Percentiles rank a stretch among this genome's conserved stretches.
These are phyloP conservation scores for Drosophila nebulosa DNA, from an alignment of 1,140 invertebrate genomes.

Conservation along the genomic window DNA sequence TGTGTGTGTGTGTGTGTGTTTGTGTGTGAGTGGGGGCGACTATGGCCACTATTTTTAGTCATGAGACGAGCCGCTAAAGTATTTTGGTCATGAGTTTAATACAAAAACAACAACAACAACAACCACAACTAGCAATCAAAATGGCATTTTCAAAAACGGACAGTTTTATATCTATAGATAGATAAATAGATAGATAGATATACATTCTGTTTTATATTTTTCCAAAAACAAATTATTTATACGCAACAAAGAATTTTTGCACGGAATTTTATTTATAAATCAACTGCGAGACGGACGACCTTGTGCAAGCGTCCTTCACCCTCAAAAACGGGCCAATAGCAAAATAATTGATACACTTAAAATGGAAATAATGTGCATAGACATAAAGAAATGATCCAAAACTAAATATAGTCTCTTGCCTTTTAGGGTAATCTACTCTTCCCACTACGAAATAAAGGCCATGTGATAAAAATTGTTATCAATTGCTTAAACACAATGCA, in stretches of 20 bases:
- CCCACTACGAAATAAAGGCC: no score
- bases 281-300: constrained; percentile 68
- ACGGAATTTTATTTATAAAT: constrained; percentile 71
- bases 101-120: constrained; percentile 35
- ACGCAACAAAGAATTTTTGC: constrained; percentile 32
- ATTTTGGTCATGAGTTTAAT: constrained; percentile 75
- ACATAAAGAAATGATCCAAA: background rate
- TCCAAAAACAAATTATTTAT: constrained; percentile 64
- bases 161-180: constrained; percentile 41
- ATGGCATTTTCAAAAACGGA: constrained; percentile 19
- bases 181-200: no score
- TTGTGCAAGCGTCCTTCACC: constrained; percentile 70
- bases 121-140: background rate
- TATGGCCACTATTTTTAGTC: constrained; percentile 57
- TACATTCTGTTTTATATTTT: constrained; percentile 29
- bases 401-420: no score
- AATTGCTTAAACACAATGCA: no score
- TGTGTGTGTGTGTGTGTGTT: background rate
- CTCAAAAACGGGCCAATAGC: constrained; percentile 58
- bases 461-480: no score
- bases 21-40: constrained; percentile 23
- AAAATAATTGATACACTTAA: constrained; percentile 31
- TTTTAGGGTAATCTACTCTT: no score
- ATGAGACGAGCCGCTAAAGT: constrained; percentile 70
- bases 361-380: constrained; percentile 17